phyloP scores from a whole-genome alignment of 2,797 vertebrate species.

The Petrocephalus schoutedeni region DNA sequence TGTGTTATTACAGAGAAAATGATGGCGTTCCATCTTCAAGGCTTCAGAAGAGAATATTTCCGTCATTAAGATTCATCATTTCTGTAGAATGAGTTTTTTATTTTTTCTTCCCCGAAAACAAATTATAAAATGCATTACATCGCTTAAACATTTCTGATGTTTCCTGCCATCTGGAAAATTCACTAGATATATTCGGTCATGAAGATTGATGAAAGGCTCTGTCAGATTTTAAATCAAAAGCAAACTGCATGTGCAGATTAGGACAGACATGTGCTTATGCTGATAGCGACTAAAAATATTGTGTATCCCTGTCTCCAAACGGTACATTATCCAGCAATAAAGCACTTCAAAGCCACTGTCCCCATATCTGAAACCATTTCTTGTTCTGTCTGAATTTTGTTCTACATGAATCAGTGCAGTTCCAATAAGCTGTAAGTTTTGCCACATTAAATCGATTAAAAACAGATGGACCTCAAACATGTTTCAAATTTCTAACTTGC shows the following conservation, averaged over 20 bases:
- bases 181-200: constrained; percentile 1
- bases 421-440: background rate
- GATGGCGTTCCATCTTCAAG: background rate
- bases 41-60: background rate
- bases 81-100: background rate
- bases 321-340: constrained; percentile 3
- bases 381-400: background rate
- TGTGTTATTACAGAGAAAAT: constrained; percentile 7
- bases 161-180: constrained; percentile 14
- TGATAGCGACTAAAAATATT: background rate
- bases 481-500: background rate
- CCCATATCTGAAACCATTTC: background rate
- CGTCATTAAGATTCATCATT: background rate
- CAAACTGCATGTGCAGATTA: background rate
- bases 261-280: constrained; percentile 10
- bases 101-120: background rate
- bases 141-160: constrained; percentile 4
- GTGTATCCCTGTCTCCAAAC: background rate
- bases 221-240: constrained; percentile 3
- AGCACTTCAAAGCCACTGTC: constrained; percentile 3
- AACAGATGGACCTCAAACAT: background rate
- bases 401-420: background rate
- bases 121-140: constrained; percentile 10
- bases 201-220: background rate
- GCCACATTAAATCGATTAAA: background rate